A percentile compares a stretch with the other conserved stretches of the same genome.
phyloP scores from a whole-genome alignment of 2,888 invertebrate species.

The Endotricha flammealis region DNA sequence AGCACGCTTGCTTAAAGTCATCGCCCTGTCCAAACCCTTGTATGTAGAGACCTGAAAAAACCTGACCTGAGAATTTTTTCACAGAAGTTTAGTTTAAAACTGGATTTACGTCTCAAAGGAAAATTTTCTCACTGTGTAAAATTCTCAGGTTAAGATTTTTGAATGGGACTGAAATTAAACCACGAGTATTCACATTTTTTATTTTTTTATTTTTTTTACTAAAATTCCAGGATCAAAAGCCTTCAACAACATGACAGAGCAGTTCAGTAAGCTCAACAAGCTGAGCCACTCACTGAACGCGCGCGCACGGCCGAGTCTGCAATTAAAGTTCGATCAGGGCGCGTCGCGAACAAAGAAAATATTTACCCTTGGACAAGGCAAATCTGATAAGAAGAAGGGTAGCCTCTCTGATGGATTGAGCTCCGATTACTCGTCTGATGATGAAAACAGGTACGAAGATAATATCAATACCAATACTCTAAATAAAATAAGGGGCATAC shows the following conservation, averaged over 20 bases:
- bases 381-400: slow-evolving; percentile 79
- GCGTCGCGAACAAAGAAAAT: slow-evolving; percentile 65
- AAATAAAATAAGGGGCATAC: too few relatives aligned
- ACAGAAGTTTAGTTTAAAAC: too few relatives aligned
- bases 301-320: slow-evolving; percentile 70
- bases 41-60: too few relatives aligned
- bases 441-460: slow-evolving; percentile 53
- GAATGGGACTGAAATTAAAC: too few relatives aligned
- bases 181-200: slow-evolving; percentile 8
- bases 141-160: too few relatives aligned
- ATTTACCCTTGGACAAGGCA: slow-evolving; percentile 70
- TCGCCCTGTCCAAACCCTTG: too few relatives aligned
- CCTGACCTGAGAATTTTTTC: too few relatives aligned
- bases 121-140: too few relatives aligned
- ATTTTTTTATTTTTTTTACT: not conserved
- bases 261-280: slow-evolving; percentile 90
- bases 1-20: too few relatives aligned
- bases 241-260: slow-evolving; percentile 90
- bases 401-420: slow-evolving; percentile 81
- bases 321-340: slow-evolving; percentile 67
- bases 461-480: too few relatives aligned
- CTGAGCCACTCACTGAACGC: slow-evolving; percentile 81
- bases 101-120: too few relatives aligned
- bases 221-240: slow-evolving; percentile 86
- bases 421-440: slow-evolving; percentile 74